Conservation (phyloP, 2,113 vertebrate genomes). For the Thermophis baileyi region DNA sequence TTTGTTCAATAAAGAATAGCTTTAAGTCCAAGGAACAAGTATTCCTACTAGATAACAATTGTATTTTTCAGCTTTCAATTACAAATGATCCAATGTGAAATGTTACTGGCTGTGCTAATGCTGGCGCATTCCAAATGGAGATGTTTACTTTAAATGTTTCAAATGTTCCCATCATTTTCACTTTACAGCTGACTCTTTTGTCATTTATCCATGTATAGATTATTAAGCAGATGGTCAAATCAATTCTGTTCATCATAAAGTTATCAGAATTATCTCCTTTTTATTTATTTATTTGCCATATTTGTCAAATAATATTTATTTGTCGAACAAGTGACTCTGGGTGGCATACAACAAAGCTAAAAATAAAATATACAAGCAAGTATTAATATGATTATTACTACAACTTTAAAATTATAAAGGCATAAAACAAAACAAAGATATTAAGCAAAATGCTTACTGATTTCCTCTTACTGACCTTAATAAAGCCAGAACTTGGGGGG, state of each 20-base stretch:
- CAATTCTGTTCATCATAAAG: background rate
- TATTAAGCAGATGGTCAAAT: background rate
- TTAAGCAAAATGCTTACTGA: background rate
- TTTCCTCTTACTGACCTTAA: background rate
- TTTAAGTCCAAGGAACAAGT: background rate
- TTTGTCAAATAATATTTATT: background rate
- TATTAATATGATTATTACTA: background rate
- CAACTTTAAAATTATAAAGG: background rate
- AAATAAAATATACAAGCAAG: background rate
- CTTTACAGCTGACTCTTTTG: background rate
- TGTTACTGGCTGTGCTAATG: background rate
- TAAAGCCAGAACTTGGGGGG: background rate
- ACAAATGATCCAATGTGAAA: background rate
- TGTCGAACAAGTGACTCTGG: background rate
- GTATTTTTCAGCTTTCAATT: conserved; percentile 16
- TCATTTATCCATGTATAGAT: background rate
- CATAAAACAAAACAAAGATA: background rate
- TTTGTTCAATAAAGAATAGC: conserved; percentile 13
- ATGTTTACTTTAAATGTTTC: background rate
- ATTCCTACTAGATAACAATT: accelerated
- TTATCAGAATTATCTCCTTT: background rate
- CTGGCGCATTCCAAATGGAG: background rate
- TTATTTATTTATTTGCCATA: background rate
- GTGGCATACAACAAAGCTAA: background rate
- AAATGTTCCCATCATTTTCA: background rate